Evolutionary conservation across 1,140 invertebrate species (phyloP), one percentile per base, ranked within the genome.

Genomic region (Drosophila kepulauana): DNA sequence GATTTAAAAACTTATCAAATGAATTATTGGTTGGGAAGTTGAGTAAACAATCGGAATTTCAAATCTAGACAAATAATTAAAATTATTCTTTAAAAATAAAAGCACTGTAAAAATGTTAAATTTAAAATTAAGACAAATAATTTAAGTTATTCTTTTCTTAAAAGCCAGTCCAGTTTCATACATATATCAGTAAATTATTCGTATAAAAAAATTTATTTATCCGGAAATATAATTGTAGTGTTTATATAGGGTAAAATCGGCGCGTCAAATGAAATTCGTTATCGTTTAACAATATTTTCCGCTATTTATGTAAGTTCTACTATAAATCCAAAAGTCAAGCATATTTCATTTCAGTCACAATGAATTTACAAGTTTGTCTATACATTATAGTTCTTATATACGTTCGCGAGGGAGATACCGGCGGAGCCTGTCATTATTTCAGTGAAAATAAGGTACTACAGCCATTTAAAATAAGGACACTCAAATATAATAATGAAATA

Each of bases 361-460:
- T 81, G 73, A 41, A 41, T 8, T 16, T 52, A 2, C 8, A 16
- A 3, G 6, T 61, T 5, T 10, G 25, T 3, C 1, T 67, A 41
- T 15, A 64, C 1, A 1, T 76, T 28, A 16, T 67, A 1, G 43
- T 15, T 3, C 7, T 64, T 7, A 38, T 16, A 8, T 33, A 58
- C 1, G 11, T 61, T n/a, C 11, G 11, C 0, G 5, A 43, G 13
- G 66, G 48, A 10, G 16, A 59, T 20, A 2, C 46, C 1, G 11
- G 5, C 0, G 52, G 71, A 43, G n/a, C 69, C n/a, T 75, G 80
- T 13, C 58, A 75, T 16, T 82, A 75, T 43, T 49, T 76, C 6
- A 82, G 66, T 15, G 10, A 56, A 0, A 1, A 5, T 0, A 41
- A 35, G 54, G 75, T 79, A 69, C 0, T 5, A 15, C 10, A 8